phyloP scores from a whole-genome alignment of 1,140 invertebrate genomes.

The Dendroctonus valens region DNA sequence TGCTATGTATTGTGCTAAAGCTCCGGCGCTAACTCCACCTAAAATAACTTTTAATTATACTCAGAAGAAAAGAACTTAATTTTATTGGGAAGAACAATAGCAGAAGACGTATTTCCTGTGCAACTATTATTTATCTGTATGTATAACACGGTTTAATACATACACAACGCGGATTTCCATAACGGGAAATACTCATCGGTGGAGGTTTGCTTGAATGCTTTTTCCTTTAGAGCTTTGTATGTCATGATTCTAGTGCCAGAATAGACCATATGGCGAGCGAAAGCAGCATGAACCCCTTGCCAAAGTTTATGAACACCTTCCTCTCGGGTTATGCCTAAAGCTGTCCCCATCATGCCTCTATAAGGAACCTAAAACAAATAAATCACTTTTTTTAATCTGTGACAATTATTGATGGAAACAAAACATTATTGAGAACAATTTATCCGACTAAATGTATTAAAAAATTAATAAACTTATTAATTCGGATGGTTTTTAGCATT shows the following conservation, averaged over 20 bases:
- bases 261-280: slow-evolving; percentile 84
- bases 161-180: slow-evolving; percentile 67
- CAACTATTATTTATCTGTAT: too few species aligned
- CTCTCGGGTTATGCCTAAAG: slow-evolving; percentile 70
- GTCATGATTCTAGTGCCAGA: slow-evolving; percentile 69
- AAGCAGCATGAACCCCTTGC: slow-evolving; percentile 83
- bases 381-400: not conserved
- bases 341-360: slow-evolving; percentile 80
- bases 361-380: slow-evolving; percentile 59
- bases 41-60: too few species aligned
- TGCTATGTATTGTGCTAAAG: slow-evolving; percentile 81
- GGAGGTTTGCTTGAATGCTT: slow-evolving; percentile 51
- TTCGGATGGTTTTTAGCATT: not conserved
- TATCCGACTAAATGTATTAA: too few species aligned
- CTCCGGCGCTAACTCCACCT: slow-evolving; percentile 78
- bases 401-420: too few species aligned
- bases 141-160: slow-evolving; percentile 21
- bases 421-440: too few species aligned
- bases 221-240: slow-evolving; percentile 67
- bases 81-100: not conserved
- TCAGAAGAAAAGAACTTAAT: too few species aligned
- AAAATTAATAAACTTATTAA: not conserved
- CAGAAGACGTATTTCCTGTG: too few species aligned
- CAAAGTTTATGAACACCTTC: slow-evolving; percentile 80
- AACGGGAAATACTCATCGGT: slow-evolving; percentile 57